Evolutionary conservation across 2,113 vertebrate species (phyloP).

Genomic region (Fulica atra): DNA sequence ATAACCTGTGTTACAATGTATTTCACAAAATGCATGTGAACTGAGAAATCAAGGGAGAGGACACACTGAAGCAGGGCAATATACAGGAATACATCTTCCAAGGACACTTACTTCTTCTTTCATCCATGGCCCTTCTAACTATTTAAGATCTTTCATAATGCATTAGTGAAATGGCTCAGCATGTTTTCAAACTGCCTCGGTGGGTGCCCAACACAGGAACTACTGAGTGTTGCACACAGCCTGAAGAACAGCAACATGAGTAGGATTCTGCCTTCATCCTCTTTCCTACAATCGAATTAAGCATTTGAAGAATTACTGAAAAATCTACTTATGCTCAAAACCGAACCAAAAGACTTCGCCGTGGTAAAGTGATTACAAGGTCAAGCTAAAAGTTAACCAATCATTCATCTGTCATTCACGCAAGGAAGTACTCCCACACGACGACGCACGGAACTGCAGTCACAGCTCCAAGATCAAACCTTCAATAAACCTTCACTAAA

Average conservation of each 20-base stretch:
- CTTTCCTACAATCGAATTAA: background rate
- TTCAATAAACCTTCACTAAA: background rate
- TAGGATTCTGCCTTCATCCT: constrained; percentile 8
- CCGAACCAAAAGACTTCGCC: background rate
- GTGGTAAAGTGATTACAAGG: background rate
- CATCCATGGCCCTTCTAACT: background rate
- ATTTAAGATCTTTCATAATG: background rate
- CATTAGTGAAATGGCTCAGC: background rate
- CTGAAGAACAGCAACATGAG: background rate
- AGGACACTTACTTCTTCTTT: background rate
- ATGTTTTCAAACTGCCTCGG: background rate
- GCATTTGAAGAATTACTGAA: background rate
- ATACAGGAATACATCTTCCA: background rate
- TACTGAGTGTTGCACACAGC: background rate
- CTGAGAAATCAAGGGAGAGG: background rate
- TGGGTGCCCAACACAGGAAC: background rate
- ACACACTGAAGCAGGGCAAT: background rate
- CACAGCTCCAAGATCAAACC: background rate
- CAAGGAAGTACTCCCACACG: background rate
- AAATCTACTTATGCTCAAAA: constrained; percentile 18
- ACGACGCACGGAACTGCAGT: background rate
- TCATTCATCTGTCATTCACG: background rate
- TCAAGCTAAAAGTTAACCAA: background rate
- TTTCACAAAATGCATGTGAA: background rate
- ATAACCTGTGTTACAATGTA: background rate